Conservation (phyloP, 2,797 vertebrate species). For the Gadopsis marmoratus region DNA sequence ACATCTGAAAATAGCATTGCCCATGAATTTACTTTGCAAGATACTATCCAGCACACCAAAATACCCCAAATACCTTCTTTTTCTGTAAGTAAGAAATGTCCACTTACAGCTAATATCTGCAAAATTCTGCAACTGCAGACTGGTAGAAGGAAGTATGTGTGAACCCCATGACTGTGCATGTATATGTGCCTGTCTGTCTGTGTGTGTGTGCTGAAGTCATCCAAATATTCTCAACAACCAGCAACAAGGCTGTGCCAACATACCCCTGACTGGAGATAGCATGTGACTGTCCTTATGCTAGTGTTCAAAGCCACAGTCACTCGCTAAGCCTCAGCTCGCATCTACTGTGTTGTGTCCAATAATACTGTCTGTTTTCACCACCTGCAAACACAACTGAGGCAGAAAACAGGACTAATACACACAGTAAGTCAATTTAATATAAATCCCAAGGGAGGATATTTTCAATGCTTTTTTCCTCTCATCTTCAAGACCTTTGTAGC, state of each 20-base stretch:
- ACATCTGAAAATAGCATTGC: constrained; percentile 60
- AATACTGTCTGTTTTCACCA: constrained; percentile 72
- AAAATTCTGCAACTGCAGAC: constrained; percentile 23
- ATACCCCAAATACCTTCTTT: constrained; percentile 5
- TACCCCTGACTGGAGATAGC: constrained; percentile 81
- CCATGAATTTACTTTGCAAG: constrained; percentile 33
- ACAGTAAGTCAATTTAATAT: constrained; percentile 23
- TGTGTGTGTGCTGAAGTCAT: constrained; percentile 74
- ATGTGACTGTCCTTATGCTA: constrained; percentile 84
- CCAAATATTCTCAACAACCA: constrained; percentile 78
- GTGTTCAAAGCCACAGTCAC: constrained; percentile 74
- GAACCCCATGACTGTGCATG: constrained; percentile 40
- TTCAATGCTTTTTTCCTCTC: neutral
- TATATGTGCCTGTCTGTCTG: constrained; percentile 36
- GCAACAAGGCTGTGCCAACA: constrained; percentile 74
- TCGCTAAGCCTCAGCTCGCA: constrained; percentile 79
- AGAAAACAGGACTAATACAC: constrained; percentile 50
- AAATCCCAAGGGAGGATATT: constrained; percentile 13
- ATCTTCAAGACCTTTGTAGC: constrained; percentile 7
- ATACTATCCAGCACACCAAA: constrained; percentile 9
- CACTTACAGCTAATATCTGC: constrained; percentile 4
- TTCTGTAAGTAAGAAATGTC: neutral
- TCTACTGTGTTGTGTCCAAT: constrained; percentile 72
- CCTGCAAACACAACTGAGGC: constrained; percentile 58
- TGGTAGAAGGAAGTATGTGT: constrained; percentile 34